phyloP scores from a whole-genome alignment of 2,797 vertebrate genomes.

The Siniperca undulata region DNA sequence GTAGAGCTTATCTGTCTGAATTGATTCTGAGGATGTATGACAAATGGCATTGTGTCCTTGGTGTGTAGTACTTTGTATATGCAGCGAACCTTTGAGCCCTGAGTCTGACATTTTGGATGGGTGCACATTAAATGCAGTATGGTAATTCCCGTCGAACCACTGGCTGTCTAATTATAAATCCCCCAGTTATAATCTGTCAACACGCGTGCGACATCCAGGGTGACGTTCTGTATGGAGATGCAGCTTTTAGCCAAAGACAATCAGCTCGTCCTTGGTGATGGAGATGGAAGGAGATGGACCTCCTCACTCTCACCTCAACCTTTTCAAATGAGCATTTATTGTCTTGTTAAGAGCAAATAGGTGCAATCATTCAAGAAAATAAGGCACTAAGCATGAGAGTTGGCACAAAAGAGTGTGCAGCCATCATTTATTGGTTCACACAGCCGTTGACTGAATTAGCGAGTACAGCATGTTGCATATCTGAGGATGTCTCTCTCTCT shows the following conservation, averaged over 20 bases:
- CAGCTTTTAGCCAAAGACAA: slow-evolving; percentile 69
- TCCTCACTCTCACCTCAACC: slow-evolving; percentile 59
- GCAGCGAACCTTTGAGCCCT: slow-evolving; percentile 48
- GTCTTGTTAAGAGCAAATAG: slow-evolving; percentile 68
- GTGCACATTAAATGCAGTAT: slow-evolving; percentile 58
- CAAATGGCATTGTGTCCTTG: slow-evolving; percentile 73
- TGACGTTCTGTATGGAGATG: slow-evolving; percentile 61
- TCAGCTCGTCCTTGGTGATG: slow-evolving; percentile 73
- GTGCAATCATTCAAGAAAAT: slow-evolving; percentile 66
- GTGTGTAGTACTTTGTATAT: slow-evolving; percentile 49
- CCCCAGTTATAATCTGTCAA: slow-evolving; percentile 79
- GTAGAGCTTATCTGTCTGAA: slow-evolving; percentile 17
- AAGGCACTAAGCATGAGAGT: slow-evolving; percentile 36
- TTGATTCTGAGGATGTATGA: slow-evolving; percentile 54
- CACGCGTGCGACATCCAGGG: slow-evolving; percentile 62
- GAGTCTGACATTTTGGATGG: slow-evolving; percentile 65
- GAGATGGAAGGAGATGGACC: slow-evolving; percentile 45
- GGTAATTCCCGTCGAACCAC: slow-evolving; percentile 66
- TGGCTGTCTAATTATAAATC: slow-evolving; percentile 71
- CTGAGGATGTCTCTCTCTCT: slow-evolving; percentile 40
- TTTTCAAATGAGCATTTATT: slow-evolving; percentile 68
- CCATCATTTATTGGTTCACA: slow-evolving; percentile 63
- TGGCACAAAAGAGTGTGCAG: slow-evolving; percentile 37
- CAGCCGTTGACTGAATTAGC: slow-evolving; percentile 59
- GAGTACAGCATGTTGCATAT: slow-evolving; percentile 47